Conservation (phyloP, 2,888 invertebrate species). For the Tetragnatha montana region DNA sequence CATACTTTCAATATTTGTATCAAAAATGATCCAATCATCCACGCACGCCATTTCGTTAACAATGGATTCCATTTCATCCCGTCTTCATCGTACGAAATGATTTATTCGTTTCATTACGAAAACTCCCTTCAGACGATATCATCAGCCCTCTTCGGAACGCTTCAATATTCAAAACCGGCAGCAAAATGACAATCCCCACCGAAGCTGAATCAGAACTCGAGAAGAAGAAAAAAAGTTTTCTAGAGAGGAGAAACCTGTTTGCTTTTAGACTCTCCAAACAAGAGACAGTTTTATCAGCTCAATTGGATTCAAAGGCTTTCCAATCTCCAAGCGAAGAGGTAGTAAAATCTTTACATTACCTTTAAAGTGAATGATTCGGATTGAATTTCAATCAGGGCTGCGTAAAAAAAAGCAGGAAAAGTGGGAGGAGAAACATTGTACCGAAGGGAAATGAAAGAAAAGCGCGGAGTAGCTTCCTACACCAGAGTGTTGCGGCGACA, state of each 20-base stretch:
- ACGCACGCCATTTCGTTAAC: neutral
- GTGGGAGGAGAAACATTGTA: neutral
- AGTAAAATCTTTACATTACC: neutral
- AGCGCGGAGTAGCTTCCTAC: neutral
- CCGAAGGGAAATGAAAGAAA: neutral
- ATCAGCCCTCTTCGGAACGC: neutral
- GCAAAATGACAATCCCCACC: neutral
- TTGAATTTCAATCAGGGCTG: constrained; percentile 16
- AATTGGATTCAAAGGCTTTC: constrained; percentile 14
- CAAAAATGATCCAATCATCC: neutral
- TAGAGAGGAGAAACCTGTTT: neutral
- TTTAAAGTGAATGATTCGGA: constrained; percentile 12
- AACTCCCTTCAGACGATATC: neutral
- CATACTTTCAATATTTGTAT: neutral
- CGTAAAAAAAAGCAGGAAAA: neutral
- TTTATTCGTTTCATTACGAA: neutral
- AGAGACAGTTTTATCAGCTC: constrained; percentile 12
- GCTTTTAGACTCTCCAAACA: neutral
- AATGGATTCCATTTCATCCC: neutral
- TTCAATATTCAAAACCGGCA: neutral
- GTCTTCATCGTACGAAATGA: neutral
- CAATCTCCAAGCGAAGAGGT: neutral
- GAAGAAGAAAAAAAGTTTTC: neutral
- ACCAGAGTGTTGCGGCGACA: neutral
- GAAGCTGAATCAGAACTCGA: neutral